Evolutionary conservation across 1,140 invertebrate genomes (phyloP), one percentile per base, ranked within the genome.

Genomic region (Zaprionus davidi): DNA sequence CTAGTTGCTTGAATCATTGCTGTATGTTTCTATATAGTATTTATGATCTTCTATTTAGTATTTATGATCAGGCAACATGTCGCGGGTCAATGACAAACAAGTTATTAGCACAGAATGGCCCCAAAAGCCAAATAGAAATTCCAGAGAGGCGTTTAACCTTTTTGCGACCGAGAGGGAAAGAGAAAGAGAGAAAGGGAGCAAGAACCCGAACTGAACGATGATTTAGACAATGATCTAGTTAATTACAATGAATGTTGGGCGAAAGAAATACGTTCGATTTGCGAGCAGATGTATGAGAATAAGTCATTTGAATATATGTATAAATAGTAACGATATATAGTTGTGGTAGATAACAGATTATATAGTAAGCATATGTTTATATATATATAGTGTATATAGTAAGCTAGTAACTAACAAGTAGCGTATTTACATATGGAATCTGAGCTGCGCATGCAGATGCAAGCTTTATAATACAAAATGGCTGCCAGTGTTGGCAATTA

Each of bases 391-490:
- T 13, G 17, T 49, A 31, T 49, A 22, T 63, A 34, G n/a, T 51
- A 51, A 51, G 12, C 46, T 51, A 51, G 11, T 22, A 24, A 58
- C 28, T 31, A 46, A 28, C 9, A 68, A 65, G 7, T 44, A 22
- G 24, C 56, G 15, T 59, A 59, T 59, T 24, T 59, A 71, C 51
- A 65, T 65, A 63, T 57, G 31, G 12, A 31, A 12, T 20, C 51
- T 34, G 6, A 34, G 44, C 62, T 51, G 41, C 24, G 28, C 71
- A 69, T 74, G 66, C 66, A 56, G 51, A 51, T 34, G 46, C 34
- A 36, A 11, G 41, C 9, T 46, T 57, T 72, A 66, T 57, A 75
- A 66, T 65, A 68, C 68, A 69, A 71, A 38, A 71, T 83, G 81
- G 67, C 68, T 41, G 56, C 63, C 34, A n/a, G 11, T 67, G 38